These are phyloP conservation scores for Garrulus glandarius DNA, from an alignment of 2,797 vertebrate species.

Conservation along the genomic window DNA sequence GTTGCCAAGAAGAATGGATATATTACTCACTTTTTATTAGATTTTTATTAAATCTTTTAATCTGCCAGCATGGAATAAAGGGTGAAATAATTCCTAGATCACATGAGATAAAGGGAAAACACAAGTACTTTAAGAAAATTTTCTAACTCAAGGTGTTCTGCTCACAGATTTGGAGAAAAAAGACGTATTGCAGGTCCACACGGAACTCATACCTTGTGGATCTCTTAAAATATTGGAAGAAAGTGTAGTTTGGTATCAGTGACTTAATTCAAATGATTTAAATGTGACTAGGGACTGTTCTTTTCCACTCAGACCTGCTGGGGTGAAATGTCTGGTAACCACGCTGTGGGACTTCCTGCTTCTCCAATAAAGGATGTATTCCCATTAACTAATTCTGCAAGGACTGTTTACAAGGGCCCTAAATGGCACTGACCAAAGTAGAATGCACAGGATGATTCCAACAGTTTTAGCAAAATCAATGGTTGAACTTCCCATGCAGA, in stretches of 20 bases:
- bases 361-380: neutral
- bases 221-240: neutral
- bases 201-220: neutral
- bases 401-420: neutral
- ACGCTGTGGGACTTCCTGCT: neutral
- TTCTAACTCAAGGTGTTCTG: neutral
- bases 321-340: neutral
- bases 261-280: neutral
- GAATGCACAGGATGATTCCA: neutral
- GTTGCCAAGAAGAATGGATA: neutral
- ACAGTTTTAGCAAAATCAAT: neutral
- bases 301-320: neutral
- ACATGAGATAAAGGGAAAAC: neutral
- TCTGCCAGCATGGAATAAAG: neutral
- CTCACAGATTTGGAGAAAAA: neutral
- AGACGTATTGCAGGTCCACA: accelerated
- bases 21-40: neutral
- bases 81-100: neutral
- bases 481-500: neutral
- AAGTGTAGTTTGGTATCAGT: neutral
- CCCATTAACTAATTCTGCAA: neutral
- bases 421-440: neutral
- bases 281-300: neutral
- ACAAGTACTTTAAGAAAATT: neutral
- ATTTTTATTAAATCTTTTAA: neutral